Evolutionary conservation across 1,140 invertebrate species (phyloP), one percentile per base, ranked within the genome.

Genomic region (Mercenaria mercenaria): DNA sequence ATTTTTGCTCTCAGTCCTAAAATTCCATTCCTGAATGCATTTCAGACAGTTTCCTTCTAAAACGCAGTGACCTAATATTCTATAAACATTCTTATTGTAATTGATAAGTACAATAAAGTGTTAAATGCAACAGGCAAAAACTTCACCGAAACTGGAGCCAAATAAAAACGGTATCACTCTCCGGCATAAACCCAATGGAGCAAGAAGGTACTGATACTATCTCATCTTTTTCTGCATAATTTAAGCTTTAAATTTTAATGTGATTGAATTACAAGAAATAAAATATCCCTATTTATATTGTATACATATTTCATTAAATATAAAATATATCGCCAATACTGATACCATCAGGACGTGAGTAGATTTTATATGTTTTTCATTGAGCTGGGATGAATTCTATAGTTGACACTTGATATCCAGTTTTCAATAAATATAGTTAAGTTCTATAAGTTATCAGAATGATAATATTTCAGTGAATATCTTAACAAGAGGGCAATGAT

Each of bases 191-290:
- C 32, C 61, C 61, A 67, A 67, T 67, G 61, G 61, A 67, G 61
- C 61, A n/a, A 4, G 29, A 34, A 32, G 20, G 6, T 6, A 34
- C 29, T 8, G 61, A 67, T 67, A 1, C 13, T 77, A 77, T 50
- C 26, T 26, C 18, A 6, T 18, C 61, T 10, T 37, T 52, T n/a
- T 47, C 18, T 69, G 81, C 81, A 83, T 83, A 83, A 41, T 61
- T 83, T 83, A 67, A 61, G 81, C 81, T 69, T 83, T 83, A 83
- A 83, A 69, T 29, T 67, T 83, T 83, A 34, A 67, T 37, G n/a
- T 59, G 59, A 67, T 69, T 67, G 41, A 83, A 83, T 83, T 64
- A 83, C 81, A 67, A 67, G 81, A 29, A 67, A 83, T 83, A 83
- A 83, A 83, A 67, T 83, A 67, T 83, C 59, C 6, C 59, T 29